These are phyloP conservation scores for Oostethus manadensis DNA, from an alignment of 2,113 vertebrate genomes.

Conservation along the genomic window DNA sequence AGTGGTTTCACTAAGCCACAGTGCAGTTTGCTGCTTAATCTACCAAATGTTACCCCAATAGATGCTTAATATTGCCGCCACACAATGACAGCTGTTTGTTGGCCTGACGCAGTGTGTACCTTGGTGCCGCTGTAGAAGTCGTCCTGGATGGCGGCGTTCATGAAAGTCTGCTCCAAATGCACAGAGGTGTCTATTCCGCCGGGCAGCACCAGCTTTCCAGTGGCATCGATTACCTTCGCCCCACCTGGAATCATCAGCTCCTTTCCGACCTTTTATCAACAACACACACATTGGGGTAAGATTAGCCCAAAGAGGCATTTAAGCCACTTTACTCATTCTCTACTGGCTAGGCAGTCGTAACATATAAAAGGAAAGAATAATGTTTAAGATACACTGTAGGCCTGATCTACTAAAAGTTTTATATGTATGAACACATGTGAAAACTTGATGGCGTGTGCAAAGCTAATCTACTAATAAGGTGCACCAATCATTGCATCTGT, in stretches of 20 bases:
- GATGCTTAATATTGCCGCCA: background rate
- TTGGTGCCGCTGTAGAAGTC: constrained; percentile 98
- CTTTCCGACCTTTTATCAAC: constrained; percentile 77
- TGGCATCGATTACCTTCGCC: constrained; percentile 94
- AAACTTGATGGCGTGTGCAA: too few species aligned
- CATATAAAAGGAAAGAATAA: too few species aligned
- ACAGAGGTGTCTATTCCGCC: constrained; percentile 94
- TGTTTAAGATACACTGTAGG: too few species aligned
- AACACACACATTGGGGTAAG: background rate
- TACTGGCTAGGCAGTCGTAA: too few species aligned
- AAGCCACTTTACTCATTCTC: too few species aligned
- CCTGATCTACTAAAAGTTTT: too few species aligned
- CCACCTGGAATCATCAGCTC: constrained; percentile 97
- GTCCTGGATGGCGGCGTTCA: constrained; percentile 90
- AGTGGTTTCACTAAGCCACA: constrained; percentile 13
- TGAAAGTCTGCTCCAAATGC: constrained; percentile 93
- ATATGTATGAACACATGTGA: too few species aligned
- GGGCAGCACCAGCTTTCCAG: constrained; percentile 90
- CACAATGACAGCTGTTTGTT: constrained; percentile 35
- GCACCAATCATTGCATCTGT: too few species aligned
- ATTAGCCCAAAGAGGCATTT: background rate
- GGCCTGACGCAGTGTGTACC: constrained; percentile 57
- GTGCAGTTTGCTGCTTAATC: background rate
- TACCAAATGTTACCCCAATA: background rate
- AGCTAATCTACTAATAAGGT: too few species aligned